These are phyloP conservation scores for Oryctes rhinoceros DNA, from an alignment of 1,140 invertebrate species.

Conservation along the genomic window DNA sequence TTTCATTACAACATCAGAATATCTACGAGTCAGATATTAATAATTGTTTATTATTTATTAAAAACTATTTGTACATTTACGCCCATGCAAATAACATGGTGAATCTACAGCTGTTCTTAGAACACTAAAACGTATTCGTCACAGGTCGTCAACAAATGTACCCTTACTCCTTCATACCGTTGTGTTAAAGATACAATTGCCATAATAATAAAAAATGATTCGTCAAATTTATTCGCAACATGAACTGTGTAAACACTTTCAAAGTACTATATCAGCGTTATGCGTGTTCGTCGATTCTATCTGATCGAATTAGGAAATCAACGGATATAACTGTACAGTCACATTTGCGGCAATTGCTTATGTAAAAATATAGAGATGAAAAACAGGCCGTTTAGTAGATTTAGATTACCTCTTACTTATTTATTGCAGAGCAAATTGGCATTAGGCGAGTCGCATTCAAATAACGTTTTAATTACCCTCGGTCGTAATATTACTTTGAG, in stretches of 20 bases:
- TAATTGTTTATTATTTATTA: slow-evolving; percentile 6
- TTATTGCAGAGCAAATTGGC: background rate
- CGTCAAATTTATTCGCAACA: slow-evolving; percentile 16
- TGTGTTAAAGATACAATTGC: slow-evolving; percentile 11
- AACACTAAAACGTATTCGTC: background rate
- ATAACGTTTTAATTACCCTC: background rate
- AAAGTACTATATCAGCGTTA: background rate
- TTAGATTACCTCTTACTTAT: slow-evolving; percentile 17
- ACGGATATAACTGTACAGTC: slow-evolving; percentile 13
- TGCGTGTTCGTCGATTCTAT: background rate
- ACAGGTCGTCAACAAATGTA: background rate
- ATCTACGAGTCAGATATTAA: background rate
- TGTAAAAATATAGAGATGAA: slow-evolving; percentile 2
- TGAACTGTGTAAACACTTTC: background rate
- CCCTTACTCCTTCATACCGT: background rate
- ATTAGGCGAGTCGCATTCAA: background rate
- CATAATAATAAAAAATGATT: background rate
- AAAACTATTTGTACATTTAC: background rate
- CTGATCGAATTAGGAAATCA: slow-evolving; percentile 8
- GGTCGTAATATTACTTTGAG: slow-evolving; percentile 5
- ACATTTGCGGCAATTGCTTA: slow-evolving; percentile 1
- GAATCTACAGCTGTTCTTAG: background rate
- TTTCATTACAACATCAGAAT: background rate
- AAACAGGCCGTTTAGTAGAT: background rate
- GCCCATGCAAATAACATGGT: background rate